Conservation (phyloP, 2,113 vertebrate species). For the Propithecus coquereli region DNA sequence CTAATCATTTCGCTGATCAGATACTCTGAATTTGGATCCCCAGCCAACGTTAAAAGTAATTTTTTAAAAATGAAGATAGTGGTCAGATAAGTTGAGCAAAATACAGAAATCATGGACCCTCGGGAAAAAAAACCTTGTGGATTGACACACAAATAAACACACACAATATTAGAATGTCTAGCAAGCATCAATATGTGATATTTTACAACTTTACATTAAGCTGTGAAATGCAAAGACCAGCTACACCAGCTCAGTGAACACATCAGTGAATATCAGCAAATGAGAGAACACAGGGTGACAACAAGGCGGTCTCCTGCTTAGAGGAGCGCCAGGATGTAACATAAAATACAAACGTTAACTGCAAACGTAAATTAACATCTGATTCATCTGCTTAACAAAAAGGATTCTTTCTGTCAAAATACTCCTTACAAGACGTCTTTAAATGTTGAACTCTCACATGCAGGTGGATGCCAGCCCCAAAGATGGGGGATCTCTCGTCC, state of each 20-base stretch:
- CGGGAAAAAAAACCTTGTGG: neutral
- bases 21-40: neutral
- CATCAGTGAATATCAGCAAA: neutral
- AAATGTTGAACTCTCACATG: no score
- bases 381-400: neutral
- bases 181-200: fast-evolving
- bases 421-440: no score
- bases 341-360: neutral
- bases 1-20: constrained; percentile 49
- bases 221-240: neutral
- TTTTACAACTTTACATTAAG: neutral
- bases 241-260: neutral
- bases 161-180: neutral
- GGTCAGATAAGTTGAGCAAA: neutral
- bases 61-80: neutral
- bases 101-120: neutral
- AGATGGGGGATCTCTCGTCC: neutral
- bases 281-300: neutral
- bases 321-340: neutral
- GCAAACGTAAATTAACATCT: neutral
- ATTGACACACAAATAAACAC: fast-evolving
- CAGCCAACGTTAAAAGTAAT: neutral
- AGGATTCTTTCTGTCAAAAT: neutral
- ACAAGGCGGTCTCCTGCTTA: fast-evolving
- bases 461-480: fast-evolving